Evolutionary conservation across 1,140 invertebrate genomes (phyloP).

Genomic region (Cherax destructor): DNA sequence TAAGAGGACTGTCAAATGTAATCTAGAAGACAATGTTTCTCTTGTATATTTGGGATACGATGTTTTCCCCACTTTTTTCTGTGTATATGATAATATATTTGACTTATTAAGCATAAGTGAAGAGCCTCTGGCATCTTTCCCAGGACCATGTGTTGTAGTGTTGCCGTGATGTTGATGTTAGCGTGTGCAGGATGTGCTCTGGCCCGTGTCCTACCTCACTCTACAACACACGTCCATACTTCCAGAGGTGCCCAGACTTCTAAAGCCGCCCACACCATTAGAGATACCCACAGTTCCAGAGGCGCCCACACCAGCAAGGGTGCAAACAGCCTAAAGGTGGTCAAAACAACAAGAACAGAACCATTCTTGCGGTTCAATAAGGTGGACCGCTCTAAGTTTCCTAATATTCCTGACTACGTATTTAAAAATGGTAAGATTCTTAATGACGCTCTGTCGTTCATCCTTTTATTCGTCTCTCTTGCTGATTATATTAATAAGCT

Average conservation of each 20-base stretch:
- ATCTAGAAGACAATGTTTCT: too few relatives aligned
- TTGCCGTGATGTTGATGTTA: not conserved
- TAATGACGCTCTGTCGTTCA: not conserved
- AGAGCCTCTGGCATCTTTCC: too few relatives aligned
- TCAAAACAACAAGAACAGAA: not conserved
- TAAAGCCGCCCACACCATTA: too few relatives aligned
- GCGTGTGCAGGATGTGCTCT: not conserved
- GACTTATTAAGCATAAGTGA: too few relatives aligned
- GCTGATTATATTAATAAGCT: too few relatives aligned
- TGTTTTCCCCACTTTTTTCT: too few relatives aligned
- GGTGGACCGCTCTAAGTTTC: not conserved
- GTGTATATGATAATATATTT: too few relatives aligned
- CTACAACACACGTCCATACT: too few relatives aligned
- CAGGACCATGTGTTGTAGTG: not conserved
- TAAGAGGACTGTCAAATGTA: too few relatives aligned
- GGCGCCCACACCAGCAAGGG: not conserved
- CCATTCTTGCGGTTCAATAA: not conserved
- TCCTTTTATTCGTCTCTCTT: not conserved
- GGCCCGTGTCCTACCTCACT: not conserved
- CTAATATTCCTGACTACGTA: conserved; percentile 1
- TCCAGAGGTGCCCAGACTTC: too few relatives aligned
- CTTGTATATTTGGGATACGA: too few relatives aligned
- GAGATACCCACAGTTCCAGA: too few relatives aligned
- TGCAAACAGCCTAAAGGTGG: not conserved
- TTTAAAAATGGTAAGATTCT: not conserved